Evolutionary conservation across 2,888 invertebrate genomes (phyloP), one percentile per base, ranked within the genome.

Genomic region (Chymomyza caudatula): DNA sequence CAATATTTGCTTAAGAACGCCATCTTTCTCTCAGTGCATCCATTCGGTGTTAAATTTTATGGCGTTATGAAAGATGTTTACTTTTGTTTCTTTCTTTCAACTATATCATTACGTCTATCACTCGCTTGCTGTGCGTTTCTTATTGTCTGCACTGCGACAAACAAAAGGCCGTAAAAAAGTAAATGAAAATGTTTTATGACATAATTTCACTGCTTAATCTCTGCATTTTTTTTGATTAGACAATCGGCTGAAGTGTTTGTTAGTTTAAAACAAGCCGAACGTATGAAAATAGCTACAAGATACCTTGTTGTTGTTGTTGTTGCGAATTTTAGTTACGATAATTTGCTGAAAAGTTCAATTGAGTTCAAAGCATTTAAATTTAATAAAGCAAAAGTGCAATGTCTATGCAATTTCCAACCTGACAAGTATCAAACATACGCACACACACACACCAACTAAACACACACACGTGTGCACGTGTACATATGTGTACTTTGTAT

Each of bases 301-400:
- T 19, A 8, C 1, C 51, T 22, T 4, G 13, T 19, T 49, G 17
- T 51, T 20, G 4, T 20, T 51, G 17, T 17, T 20, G 51, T 19
- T 13, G 51, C 17, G 22, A 37, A 37, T 37, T 37, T 37, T 37
- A 1, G 2, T 37, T 37, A 37, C 11, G 29, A 37, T 37, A 37
- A 37, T 37, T 37, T 37, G 29, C 29, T 11, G 29, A 2, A 8
- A 37, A 53, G 80, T 84, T 80, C 85, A 80, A 74, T 67, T 55
- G 79, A 84, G 80, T 80, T 80, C 85, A 76, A 78, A 76, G 44
- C 76, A 67, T 69, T 74, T 78, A 74, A 74, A 72, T 62, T 20
- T 42, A 55, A 17, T 55, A 37, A 42, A 51, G 19, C 22, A 51
- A 51, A 37, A 29, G 15, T 20, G 0, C 15, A 42, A 8, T 57